Evolutionary conservation across 2,888 invertebrate genomes (phyloP).

Genomic region (Amorpha juglandis): DNA sequence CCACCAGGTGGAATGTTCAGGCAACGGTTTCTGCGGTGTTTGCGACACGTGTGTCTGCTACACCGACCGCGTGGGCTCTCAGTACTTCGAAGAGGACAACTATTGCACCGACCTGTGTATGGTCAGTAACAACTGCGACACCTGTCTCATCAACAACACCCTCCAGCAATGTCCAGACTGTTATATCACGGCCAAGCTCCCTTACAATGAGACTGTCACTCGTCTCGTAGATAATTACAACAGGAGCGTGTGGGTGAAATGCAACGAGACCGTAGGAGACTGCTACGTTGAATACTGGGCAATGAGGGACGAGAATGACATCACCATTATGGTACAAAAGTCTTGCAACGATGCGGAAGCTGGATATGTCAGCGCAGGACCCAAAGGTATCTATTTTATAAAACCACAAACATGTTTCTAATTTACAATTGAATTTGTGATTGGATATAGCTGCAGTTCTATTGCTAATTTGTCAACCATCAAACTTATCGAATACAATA

Average conservation of each 20-base stretch:
- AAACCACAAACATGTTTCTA: too few relatives aligned
- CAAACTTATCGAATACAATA: too few relatives aligned
- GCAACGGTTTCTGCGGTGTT: conserved; percentile 64
- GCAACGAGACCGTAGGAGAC: conserved; percentile 48
- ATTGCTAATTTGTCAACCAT: too few relatives aligned
- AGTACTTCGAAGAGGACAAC: conserved; percentile 62
- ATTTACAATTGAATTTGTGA: not conserved
- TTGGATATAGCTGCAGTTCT: too few relatives aligned
- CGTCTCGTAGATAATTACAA: conserved; percentile 43
- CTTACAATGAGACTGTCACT: conserved; percentile 46
- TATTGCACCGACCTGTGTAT: conserved; percentile 67
- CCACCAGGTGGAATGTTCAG: conserved; percentile 58
- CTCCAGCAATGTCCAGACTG: conserved; percentile 44
- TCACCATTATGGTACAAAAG: conserved; percentile 56
- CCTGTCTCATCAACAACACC: conserved; percentile 51
- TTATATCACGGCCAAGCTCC: conserved; percentile 35
- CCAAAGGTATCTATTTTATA: conserved; percentile 45
- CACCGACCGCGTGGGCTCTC: conserved; percentile 57
- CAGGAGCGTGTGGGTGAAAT: conserved; percentile 61
- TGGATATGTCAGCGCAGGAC: conserved; percentile 34
- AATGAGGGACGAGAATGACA: conserved; percentile 47
- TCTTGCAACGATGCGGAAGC: conserved; percentile 44
- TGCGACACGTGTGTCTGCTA: conserved; percentile 66
- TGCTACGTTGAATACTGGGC: conserved; percentile 56
- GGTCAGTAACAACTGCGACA: conserved; percentile 52